Base-by-base conservation (phyloP, 2,888 invertebrate species). In the Drosophila paranaensis region DNA sequence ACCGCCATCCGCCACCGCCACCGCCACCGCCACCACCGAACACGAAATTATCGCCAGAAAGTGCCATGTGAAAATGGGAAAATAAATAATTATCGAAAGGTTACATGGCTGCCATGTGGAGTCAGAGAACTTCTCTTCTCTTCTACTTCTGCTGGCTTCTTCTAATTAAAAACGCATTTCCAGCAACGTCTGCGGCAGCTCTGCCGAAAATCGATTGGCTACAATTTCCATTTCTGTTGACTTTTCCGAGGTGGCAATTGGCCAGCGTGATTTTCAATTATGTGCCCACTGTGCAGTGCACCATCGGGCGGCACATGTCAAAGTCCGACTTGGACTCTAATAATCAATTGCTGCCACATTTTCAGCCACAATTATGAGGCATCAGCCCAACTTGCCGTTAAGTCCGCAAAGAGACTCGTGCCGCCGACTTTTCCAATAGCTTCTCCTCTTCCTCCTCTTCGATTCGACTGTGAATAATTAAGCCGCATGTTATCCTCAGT, bases 141-240 rank as follows among this genome's bases (percentile, higher is more conserved):
- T 53, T 14, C 51, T 51, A 0, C 51, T 37, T 20, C 37, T 27
- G 27, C 25, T 45, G 13, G 35, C 73, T 66, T 62, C 70, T 71
- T 71, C 80, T 89, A 88, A 88, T 86, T 86, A 88, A 82, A 86
- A 65, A 72, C 69, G 64, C 79, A 81, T 86, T 80, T 78, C 60
- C 66, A 45, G 61, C 40, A 16, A 57, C 51, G 61, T 58, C 60
- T 40, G 61, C 42, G 9, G 55, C 33, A 11, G 55, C 14, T 43
- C 33, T 13, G 33, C 33, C n/a, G 25, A 20, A 63, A 87, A 87
- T 87, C 88, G 86, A 89, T 87, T 89, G 77, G 90, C 81, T 61
- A 87, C 86, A 85, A 89, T 87, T 88, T 86, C 81, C 70, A 79
- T 79, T 88, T 85, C 71, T 89, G 86, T 89, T 87, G 86, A 77